Evolutionary conservation across 2,888 invertebrate species (phyloP).

Genomic region (Sphecodes monilicornis): DNA sequence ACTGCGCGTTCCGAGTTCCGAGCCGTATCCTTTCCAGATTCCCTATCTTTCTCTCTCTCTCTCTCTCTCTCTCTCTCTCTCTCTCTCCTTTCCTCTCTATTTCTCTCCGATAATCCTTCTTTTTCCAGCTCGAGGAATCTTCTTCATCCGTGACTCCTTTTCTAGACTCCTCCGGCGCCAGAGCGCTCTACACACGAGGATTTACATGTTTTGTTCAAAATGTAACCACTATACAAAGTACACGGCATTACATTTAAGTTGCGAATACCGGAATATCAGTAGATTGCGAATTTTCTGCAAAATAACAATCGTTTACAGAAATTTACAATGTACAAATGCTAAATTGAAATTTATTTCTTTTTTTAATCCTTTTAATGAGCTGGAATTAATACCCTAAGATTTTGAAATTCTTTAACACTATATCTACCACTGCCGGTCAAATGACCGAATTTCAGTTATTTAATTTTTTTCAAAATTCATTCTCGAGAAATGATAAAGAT

Average conservation of each 20-base stretch:
- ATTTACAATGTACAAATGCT: too few relatives aligned
- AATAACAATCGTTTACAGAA: too few relatives aligned
- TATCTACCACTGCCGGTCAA: too few relatives aligned
- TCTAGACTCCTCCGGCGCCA: neutral
- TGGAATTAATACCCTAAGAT: too few relatives aligned
- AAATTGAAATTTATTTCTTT: too few relatives aligned
- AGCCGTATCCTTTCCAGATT: conserved; percentile 5
- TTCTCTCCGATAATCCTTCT: neutral
- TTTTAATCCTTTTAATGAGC: too few relatives aligned
- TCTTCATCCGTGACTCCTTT: neutral
- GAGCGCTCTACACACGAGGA: neutral
- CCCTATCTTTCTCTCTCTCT: neutral
- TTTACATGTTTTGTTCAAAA: neutral
- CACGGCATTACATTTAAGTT: neutral
- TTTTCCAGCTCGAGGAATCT: neutral
- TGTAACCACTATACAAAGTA: neutral
- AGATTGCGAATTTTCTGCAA: neutral
- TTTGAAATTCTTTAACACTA: too few relatives aligned
- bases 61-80: neutral
- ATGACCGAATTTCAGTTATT: too few relatives aligned
- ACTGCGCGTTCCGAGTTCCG: conserved; percentile 7
- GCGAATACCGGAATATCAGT: neutral
- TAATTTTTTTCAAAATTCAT: too few relatives aligned
- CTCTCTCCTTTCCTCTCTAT: neutral
- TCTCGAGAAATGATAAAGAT: too few relatives aligned